Percentiles rank a stretch among this genome's conserved stretches.
Evolutionary conservation across 2,113 vertebrate species (phyloP).

Genomic region (Laterallus jamaicensis): DNA sequence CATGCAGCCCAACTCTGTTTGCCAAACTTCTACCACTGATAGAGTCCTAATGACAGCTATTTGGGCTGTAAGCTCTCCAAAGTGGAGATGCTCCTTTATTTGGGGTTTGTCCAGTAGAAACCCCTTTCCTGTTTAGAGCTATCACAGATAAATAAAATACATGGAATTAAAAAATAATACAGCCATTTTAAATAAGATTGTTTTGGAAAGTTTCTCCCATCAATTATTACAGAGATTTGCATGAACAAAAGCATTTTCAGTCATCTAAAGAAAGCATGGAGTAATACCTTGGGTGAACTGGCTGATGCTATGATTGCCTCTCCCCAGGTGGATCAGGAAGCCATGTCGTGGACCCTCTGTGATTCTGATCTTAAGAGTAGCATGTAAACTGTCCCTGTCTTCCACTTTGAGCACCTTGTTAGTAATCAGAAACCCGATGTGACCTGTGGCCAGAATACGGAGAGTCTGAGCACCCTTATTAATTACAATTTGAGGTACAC

Average conservation of each 20-base stretch:
- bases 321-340: constrained; percentile 87
- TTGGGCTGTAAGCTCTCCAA: background rate
- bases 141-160: background rate
- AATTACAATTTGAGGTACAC: constrained; percentile 84
- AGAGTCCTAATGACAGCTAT: background rate
- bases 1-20: background rate
- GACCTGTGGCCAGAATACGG: constrained; percentile 82
- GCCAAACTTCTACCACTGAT: background rate
- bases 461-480: constrained; percentile 90
- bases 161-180: background rate
- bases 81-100: background rate
- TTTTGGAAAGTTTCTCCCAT: background rate
- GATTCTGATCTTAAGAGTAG: constrained; percentile 82
- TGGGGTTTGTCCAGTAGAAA: background rate
- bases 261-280: background rate
- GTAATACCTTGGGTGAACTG: constrained; percentile 92
- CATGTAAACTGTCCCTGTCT: constrained; percentile 85
- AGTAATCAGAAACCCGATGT: constrained; percentile 88
- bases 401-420: constrained; percentile 89
- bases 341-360: constrained; percentile 83
- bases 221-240: background rate
- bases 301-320: constrained; percentile 88
- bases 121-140: background rate
- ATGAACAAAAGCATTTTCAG: background rate
- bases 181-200: background rate